phyloP scores from a whole-genome alignment of 2,888 invertebrate species.

The Coleophora deauratella region DNA sequence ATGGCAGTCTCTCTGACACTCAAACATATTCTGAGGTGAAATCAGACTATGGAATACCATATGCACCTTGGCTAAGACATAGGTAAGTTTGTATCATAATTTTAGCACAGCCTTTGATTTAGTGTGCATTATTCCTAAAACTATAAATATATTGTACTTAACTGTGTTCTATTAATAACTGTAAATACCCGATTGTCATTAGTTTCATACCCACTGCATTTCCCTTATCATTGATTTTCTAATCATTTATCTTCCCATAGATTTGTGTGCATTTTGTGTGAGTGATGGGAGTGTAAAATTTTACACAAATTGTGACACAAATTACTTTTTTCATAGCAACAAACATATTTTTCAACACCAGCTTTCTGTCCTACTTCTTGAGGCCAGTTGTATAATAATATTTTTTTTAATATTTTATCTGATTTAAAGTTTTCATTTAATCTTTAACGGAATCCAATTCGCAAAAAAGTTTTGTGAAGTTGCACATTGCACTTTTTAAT shows the following conservation, averaged over 20 bases:
- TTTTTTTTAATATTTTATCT: neutral
- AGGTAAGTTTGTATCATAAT: conserved; percentile 62
- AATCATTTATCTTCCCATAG: conserved; percentile 15
- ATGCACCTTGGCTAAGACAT: conserved; percentile 90
- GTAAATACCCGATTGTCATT: neutral
- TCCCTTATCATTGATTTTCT: conserved; percentile 16
- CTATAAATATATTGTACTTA: neutral
- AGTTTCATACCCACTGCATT: conserved; percentile 24
- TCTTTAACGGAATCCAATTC: too few relatives aligned
- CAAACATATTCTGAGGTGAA: conserved; percentile 82
- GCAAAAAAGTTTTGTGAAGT: too few relatives aligned
- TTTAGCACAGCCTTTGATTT: neutral
- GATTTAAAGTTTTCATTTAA: too few relatives aligned
- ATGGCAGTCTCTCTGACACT: conserved; percentile 90
- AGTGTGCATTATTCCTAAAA: neutral
- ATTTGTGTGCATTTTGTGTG: conserved; percentile 30
- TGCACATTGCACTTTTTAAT: too few relatives aligned
- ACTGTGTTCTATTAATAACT: neutral
- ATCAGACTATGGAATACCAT: conserved; percentile 87
- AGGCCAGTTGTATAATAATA: conserved; percentile 38
- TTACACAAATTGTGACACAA: conserved; percentile 26
- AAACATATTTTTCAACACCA: conserved; percentile 25
- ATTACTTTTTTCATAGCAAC: conserved; percentile 13
- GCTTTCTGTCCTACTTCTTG: conserved; percentile 42
- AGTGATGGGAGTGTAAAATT: conserved; percentile 5